Percentiles rank a stretch among this genome's conserved stretches.
phyloP scores from a whole-genome alignment of 2,113 vertebrate genomes.

The Myodes glareolus region DNA sequence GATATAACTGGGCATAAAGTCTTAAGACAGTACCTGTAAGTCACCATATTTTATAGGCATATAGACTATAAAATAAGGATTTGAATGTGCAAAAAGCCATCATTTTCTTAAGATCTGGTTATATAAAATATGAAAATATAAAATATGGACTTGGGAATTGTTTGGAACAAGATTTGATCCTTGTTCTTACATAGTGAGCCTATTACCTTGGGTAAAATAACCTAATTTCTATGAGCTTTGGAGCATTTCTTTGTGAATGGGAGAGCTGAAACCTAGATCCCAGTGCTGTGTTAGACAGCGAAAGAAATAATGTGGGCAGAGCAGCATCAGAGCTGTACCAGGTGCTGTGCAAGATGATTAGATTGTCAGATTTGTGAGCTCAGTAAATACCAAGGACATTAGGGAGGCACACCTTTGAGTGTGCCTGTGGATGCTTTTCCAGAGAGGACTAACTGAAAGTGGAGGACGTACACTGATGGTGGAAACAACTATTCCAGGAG shows the following conservation, averaged over 20 bases:
- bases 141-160: not conserved
- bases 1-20: not conserved
- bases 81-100: not conserved
- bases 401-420: not conserved
- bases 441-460: not conserved
- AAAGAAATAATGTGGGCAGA: not conserved
- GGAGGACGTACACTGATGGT: not conserved
- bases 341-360: not conserved
- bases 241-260: not conserved
- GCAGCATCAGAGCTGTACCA: not conserved
- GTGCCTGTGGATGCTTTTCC: not conserved
- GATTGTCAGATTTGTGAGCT: not conserved
- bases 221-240: not conserved
- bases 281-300: not conserved
- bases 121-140: not conserved
- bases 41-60: not conserved
- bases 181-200: not conserved
- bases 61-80: not conserved
- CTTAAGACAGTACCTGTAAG: not conserved
- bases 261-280: not conserved
- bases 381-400: not conserved
- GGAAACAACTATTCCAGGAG: not conserved
- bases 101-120: not conserved
- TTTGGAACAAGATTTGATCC: not conserved
- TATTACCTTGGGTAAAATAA: not conserved